These are phyloP conservation scores for Dermochelys coriacea DNA, from an alignment of 2,797 vertebrate genomes.

Conservation along the genomic window DNA sequence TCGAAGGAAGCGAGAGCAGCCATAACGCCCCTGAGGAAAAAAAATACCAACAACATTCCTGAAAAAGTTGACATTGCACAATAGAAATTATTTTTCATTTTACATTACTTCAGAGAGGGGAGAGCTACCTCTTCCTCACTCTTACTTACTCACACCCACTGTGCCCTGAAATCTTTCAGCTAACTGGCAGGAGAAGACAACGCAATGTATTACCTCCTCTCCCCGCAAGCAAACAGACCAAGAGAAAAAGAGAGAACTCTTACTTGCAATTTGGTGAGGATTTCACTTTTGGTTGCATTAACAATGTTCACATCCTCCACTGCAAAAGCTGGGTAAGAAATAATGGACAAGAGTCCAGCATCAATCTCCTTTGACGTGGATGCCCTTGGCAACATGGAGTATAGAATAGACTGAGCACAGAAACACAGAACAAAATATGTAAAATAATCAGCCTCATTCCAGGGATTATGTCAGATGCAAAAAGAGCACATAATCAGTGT, in stretches of 20 bases:
- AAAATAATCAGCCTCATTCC: background rate
- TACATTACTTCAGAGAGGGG: background rate
- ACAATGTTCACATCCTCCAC: constrained; percentile 94
- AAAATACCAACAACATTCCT: background rate
- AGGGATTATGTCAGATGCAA: background rate
- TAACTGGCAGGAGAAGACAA: background rate
- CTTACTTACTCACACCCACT: fast-evolving
- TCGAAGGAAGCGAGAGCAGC: constrained; percentile 97
- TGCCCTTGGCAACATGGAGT: constrained; percentile 97
- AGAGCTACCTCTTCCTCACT: background rate
- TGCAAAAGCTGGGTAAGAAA: constrained; percentile 98
- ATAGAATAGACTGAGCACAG: constrained; percentile 91
- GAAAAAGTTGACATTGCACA: background rate
- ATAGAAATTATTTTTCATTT: background rate
- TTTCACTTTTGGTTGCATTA: constrained; percentile 94
- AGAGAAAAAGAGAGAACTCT: constrained; percentile 41
- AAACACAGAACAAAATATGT: constrained; percentile 27
- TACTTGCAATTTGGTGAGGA: constrained; percentile 96
- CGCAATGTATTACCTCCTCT: background rate
- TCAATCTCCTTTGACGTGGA: constrained; percentile 99
- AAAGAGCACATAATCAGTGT: background rate
- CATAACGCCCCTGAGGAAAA: constrained; percentile 91
- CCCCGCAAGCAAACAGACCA: background rate
- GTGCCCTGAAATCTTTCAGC: background rate
- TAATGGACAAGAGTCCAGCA: constrained; percentile 95